Conservation (phyloP, 2,113 vertebrate genomes). For the Aix galericulata region DNA sequence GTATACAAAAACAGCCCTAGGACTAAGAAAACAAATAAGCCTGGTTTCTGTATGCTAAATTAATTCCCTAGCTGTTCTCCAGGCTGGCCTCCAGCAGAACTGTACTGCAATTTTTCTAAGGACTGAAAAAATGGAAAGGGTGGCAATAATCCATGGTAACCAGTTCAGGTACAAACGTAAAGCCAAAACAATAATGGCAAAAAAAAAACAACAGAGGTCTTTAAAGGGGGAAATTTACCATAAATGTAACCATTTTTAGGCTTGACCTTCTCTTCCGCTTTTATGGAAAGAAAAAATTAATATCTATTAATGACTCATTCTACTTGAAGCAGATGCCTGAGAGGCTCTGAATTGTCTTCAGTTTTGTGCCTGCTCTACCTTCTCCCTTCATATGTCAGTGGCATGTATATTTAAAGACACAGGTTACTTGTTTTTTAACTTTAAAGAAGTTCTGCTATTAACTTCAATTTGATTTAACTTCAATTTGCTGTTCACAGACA, state of each 20-base stretch:
- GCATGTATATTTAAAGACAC: not conserved
- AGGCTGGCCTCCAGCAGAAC: not conserved
- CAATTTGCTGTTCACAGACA: not conserved
- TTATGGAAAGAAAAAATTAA: not conserved
- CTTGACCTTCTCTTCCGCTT: not conserved
- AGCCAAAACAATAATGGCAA: not conserved
- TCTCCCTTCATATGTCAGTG: not conserved
- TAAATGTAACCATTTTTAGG: not conserved
- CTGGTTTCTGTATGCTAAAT: not conserved
- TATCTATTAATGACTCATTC: not conserved
- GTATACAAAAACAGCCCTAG: not conserved
- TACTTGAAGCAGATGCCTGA: not conserved
- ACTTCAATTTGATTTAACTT: not conserved
- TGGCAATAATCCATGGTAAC: not conserved
- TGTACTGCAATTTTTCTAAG: not conserved
- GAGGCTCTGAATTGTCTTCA: not conserved
- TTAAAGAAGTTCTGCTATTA: not conserved
- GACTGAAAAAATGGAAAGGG: not conserved
- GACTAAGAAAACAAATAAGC: not conserved
- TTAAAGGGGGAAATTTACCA: not conserved
- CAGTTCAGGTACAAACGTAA: not conserved
- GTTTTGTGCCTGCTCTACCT: not conserved
- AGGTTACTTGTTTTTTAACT: not conserved
- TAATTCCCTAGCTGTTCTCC: not conserved
- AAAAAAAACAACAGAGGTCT: not conserved